These are phyloP conservation scores for Rhogogaster chlorosoma DNA, from an alignment of 2,888 invertebrate genomes.

Conservation along the genomic window DNA sequence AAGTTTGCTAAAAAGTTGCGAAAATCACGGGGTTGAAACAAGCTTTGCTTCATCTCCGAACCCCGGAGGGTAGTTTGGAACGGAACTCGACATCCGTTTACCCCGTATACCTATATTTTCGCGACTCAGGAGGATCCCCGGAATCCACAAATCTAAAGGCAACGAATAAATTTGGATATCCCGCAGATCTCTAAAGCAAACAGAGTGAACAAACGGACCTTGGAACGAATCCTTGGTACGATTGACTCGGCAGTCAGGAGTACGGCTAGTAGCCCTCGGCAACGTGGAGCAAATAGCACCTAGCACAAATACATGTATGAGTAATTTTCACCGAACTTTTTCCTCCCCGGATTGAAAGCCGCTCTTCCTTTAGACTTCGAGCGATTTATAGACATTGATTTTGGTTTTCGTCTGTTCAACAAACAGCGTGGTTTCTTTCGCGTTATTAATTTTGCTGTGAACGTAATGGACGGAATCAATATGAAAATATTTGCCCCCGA, in stretches of 20 bases:
- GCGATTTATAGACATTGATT: neutral
- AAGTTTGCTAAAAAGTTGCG: neutral
- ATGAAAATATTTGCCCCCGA: neutral
- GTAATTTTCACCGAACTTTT: neutral
- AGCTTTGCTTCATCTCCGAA: neutral
- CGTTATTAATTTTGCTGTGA: neutral
- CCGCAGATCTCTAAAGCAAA: conserved; percentile 8
- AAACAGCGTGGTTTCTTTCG: neutral
- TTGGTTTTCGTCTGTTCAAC: neutral
- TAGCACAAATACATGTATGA: conserved; percentile 8
- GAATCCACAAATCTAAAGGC: neutral
- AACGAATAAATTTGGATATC: conserved; percentile 37
- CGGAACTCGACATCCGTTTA: neutral
- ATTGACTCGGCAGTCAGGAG: conserved; percentile 33
- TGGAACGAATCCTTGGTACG: conserved; percentile 38
- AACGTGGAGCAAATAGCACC: neutral
- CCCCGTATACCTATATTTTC: neutral
- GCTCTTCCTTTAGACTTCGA: neutral
- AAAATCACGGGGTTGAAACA: neutral
- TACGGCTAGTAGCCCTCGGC: neutral
- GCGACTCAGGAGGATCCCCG: neutral
- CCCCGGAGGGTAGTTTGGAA: neutral
- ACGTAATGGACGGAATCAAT: neutral
- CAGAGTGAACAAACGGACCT: conserved; percentile 16
- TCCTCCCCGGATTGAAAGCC: neutral